These are phyloP conservation scores for Paedocypris sp. DNA, from an alignment of 2,113 vertebrate species.

Conservation along the genomic window DNA sequence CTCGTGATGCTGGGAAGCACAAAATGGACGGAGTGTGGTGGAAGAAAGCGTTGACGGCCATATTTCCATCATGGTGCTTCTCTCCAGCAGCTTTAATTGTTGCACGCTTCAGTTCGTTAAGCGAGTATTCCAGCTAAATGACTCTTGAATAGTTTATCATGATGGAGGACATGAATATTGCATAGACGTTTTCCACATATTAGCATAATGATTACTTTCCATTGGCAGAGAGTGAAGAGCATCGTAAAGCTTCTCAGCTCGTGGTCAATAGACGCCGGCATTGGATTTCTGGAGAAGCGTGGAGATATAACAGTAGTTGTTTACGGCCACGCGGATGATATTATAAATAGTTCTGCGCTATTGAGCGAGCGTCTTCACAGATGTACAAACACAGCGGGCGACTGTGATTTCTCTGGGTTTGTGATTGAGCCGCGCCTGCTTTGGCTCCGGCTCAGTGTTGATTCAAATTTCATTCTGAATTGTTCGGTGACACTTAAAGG, in stretches of 20 bases:
- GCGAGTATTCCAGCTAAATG: constrained; percentile 35
- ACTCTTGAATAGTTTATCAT: constrained; percentile 38
- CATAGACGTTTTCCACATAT: constrained; percentile 25
- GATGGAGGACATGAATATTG: constrained; percentile 34
- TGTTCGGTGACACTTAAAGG: too few relatives aligned
- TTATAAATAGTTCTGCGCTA: constrained; percentile 6
- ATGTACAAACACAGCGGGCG: constrained; percentile 9
- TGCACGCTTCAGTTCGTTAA: constrained; percentile 35
- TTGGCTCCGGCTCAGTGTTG: neutral
- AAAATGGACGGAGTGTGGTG: constrained; percentile 25
- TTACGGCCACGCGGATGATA: neutral
- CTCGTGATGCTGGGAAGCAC: constrained; percentile 6
- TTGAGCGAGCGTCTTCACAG: neutral
- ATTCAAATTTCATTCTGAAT: too few relatives aligned
- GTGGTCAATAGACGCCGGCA: too few relatives aligned
- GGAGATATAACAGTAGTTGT: constrained; percentile 1
- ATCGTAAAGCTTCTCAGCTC: too few relatives aligned
- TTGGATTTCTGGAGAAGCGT: too few relatives aligned
- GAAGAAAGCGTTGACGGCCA: neutral
- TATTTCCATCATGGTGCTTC: constrained; percentile 14
- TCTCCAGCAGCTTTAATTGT: constrained; percentile 30
- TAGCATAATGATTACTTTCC: constrained; percentile 27
- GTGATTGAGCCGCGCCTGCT: constrained; percentile 2
- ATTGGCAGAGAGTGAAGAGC: too few relatives aligned
- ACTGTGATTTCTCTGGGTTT: neutral